Conservation (phyloP, 2,113 vertebrate genomes). For the Cebidichthys violaceus region DNA sequence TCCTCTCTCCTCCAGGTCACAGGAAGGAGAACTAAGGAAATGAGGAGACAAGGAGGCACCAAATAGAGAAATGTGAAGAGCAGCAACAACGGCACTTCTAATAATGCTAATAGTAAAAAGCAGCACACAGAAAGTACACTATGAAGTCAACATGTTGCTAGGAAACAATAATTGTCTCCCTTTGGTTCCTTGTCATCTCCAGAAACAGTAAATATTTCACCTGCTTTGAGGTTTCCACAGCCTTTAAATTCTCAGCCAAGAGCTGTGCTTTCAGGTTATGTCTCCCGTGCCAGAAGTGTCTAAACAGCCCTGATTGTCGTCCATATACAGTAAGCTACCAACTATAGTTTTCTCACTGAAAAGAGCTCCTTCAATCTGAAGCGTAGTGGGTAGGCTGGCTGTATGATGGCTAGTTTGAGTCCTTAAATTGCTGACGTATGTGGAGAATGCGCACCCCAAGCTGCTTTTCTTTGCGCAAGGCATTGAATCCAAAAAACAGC, state of each 20-base stretch:
- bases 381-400: too few species aligned
- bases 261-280: constrained; percentile 10
- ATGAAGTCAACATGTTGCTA: background rate
- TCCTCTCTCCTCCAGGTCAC: background rate
- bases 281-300: constrained; percentile 6
- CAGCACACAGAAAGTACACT: background rate
- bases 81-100: background rate
- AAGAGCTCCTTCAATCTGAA: background rate
- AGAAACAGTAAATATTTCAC: constrained; percentile 20
- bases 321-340: background rate
- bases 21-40: background rate
- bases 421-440: background rate
- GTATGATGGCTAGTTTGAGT: background rate
- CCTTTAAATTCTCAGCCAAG: background rate
- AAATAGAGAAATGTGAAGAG: background rate
- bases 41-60: background rate
- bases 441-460: background rate
- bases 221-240: background rate
- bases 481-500: constrained; percentile 9
- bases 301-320: constrained; percentile 11
- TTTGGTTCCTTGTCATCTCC: constrained; percentile 8
- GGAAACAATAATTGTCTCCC: background rate
- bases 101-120: background rate
- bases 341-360: background rate
- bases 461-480: background rate